phyloP scores from a whole-genome alignment of 2,797 vertebrate genomes.

The Cryptoprocta ferox region DNA sequence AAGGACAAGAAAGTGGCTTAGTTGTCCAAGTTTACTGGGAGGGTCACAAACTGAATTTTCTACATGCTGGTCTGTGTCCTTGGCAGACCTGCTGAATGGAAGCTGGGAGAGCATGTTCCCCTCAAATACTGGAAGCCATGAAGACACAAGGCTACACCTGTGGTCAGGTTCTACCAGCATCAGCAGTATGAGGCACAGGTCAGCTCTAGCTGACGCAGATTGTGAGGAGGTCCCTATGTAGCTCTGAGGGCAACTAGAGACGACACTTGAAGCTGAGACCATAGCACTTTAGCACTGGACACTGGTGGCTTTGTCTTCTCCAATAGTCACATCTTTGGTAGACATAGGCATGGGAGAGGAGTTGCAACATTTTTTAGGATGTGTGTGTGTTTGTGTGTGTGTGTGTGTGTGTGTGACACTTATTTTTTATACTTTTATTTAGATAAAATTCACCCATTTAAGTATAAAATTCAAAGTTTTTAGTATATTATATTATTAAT shows the following conservation, averaged over 20 bases:
- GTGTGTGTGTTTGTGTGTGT: not conserved
- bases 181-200: accelerated
- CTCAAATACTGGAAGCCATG: accelerated
- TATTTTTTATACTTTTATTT: not conserved
- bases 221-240: not conserved
- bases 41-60: not conserved
- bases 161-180: no score
- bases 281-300: not conserved
- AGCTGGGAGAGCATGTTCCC: not conserved
- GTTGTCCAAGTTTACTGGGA: not conserved
- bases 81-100: not conserved
- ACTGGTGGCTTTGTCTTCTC: not conserved
- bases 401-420: no score
- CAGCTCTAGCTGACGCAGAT: not conserved
- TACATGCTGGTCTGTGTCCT: not conserved
- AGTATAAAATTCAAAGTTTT: not conserved
- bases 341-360: not conserved
- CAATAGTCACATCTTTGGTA: not conserved
- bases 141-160: not conserved
- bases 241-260: not conserved
- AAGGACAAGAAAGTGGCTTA: not conserved
- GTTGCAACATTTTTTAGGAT: not conserved
- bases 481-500: not conserved
- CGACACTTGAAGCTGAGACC: accelerated
- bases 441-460: not conserved